phyloP scores from a whole-genome alignment of 2,888 invertebrate genomes.

The Pherbina coryleti region DNA sequence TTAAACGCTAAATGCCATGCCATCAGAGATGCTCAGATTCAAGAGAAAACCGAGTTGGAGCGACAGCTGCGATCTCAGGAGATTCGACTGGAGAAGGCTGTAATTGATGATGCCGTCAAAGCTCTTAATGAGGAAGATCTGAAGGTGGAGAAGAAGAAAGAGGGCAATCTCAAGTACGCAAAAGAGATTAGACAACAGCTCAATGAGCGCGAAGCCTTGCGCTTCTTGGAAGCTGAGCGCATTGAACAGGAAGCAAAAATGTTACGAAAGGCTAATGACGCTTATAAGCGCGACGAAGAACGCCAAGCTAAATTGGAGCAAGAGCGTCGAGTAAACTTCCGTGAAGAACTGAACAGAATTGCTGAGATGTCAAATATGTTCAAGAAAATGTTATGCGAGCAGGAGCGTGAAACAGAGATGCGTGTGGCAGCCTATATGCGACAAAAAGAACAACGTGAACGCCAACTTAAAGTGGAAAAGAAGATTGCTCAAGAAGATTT shows the following conservation, averaged over 20 bases:
- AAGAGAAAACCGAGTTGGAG: conserved; percentile 72
- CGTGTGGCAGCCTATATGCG: conserved; percentile 67
- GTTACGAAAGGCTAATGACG: conserved; percentile 58
- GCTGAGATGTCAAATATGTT: conserved; percentile 64
- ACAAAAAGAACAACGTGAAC: conserved; percentile 63
- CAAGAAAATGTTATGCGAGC: conserved; percentile 65
- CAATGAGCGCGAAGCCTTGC: conserved; percentile 61
- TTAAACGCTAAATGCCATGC: conserved; percentile 87
- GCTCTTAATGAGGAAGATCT: conserved; percentile 63
- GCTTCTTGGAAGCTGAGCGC: conserved; percentile 66
- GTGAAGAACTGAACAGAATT: conserved; percentile 63
- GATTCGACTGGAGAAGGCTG: conserved; percentile 64
- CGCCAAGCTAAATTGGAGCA: conserved; percentile 56
- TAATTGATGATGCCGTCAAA: conserved; percentile 61
- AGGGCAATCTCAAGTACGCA: conserved; percentile 62
- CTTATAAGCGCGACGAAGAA: conserved; percentile 62
- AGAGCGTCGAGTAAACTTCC: conserved; percentile 62
- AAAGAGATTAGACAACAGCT: conserved; percentile 65
- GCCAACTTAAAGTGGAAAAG: conserved; percentile 60
- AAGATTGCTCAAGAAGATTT: conserved; percentile 63
- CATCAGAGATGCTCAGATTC: conserved; percentile 85
- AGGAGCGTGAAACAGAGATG: conserved; percentile 66
- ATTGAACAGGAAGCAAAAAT: conserved; percentile 66
- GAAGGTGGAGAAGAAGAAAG: conserved; percentile 54
- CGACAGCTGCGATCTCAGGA: conserved; percentile 63